Evolutionary conservation across 2,113 vertebrate species (phyloP), one percentile per base, ranked within the genome.

Genomic region (Ceyx cyanopectus): DNA sequence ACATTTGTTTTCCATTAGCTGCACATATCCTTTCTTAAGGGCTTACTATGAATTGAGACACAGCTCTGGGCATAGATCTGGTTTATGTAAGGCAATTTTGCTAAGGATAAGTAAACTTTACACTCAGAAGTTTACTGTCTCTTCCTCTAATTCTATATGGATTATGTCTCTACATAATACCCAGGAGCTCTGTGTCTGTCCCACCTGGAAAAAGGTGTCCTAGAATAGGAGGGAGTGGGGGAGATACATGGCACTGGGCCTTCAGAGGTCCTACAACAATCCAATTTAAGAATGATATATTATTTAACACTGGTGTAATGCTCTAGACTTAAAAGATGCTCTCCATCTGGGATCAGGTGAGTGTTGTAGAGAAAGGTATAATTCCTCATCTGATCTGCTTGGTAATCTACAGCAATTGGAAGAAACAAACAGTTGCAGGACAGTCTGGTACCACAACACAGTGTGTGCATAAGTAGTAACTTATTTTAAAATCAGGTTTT

Each of bases 1-100:
- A 93, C 98, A 97, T 97, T 97, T 97, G 97, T 89, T 98, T 97
- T 94, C 89, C 94, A 94, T 98, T 97, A 97, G 81, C 85, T 93
- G 89, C 78, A 88, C 48, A 70, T 90, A 89, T 79, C 50, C 63
- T 79, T 93, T 96, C 96, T 96, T 95, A 75, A 51, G 86, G 94
- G 95, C 93, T 97, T 85, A 63, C 73, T 48, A 23, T 6, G 9
- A 91, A 78, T 84, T 87, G 58, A 87, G 80, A 81, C 20, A 12
- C 81, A 85, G 46, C 81, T 93, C 66, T 87, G 65, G 46, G 69
- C 74, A 83, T 48, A 66, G 65, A 27, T 89, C 96, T 97, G 90
- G 61, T 96, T 96, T 94, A 87, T 92, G 78, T 80, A 92, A 90
- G 68, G 27, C 80, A 86, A 85, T 66, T 91, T 85, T 79, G 86